Evolutionary conservation across 2,797 vertebrate genomes (phyloP).

Genomic region (Streptopelia turtur): DNA sequence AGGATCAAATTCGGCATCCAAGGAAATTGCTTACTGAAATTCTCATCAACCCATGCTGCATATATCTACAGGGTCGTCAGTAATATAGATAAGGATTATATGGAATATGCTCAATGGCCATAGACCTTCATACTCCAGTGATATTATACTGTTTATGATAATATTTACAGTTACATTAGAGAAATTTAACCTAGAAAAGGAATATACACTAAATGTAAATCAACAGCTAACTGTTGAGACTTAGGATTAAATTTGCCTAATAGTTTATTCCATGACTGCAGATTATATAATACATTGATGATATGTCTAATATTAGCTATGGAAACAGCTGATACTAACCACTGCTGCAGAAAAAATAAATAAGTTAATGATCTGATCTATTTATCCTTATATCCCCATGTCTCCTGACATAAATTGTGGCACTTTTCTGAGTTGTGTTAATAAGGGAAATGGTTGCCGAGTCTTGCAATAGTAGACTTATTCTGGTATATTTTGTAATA

Average conservation of each 20-base stretch:
- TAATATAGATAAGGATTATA: neutral
- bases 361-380: neutral
- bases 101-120: neutral
- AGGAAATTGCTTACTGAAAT: slow-evolving; percentile 1
- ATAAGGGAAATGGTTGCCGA: neutral
- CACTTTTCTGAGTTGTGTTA: neutral
- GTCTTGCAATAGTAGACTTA: neutral
- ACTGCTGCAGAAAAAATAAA: neutral
- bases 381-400: neutral
- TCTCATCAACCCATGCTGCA: neutral
- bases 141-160: neutral
- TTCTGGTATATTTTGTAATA: neutral
- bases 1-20: neutral
- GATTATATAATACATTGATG: neutral
- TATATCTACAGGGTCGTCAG: neutral
- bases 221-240: neutral
- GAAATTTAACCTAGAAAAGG: neutral
- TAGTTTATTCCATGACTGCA: neutral
- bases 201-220: neutral
- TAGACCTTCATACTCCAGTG: neutral
- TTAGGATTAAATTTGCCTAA: neutral
- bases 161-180: neutral
- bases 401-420: neutral
- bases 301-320: neutral
- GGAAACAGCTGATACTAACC: neutral